phyloP scores from a whole-genome alignment of 2,888 invertebrate species.

The Tinea semifulvella region DNA sequence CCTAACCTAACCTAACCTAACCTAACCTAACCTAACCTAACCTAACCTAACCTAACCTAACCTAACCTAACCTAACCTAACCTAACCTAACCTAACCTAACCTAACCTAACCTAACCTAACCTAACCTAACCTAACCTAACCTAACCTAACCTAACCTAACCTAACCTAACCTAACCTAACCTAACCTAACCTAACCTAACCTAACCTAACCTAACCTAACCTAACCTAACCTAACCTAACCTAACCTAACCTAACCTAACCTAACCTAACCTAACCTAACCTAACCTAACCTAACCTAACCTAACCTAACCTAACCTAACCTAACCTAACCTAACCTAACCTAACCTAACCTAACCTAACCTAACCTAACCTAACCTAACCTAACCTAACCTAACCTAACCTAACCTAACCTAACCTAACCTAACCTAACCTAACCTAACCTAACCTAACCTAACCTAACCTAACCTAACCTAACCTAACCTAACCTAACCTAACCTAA shows the following conservation, averaged over 20 bases:
- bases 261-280: constrained; percentile 10
- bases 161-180: not conserved
- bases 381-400: constrained; percentile 10
- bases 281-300: constrained; percentile 10
- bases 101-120: constrained; percentile 10
- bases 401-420: constrained; percentile 10
- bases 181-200: constrained; percentile 12
- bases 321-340: constrained; percentile 10
- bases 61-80: constrained; percentile 10
- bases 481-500: not conserved
- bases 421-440: constrained; percentile 10
- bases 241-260: constrained; percentile 9
- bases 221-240: constrained; percentile 12
- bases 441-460: constrained; percentile 10
- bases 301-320: constrained; percentile 10
- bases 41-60: constrained; percentile 10
- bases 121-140: constrained; percentile 10
- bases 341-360: constrained; percentile 10
- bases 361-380: constrained; percentile 10
- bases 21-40: constrained; percentile 10
- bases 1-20: constrained; percentile 10
- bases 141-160: not conserved
- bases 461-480: constrained; percentile 10
- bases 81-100: constrained; percentile 10
- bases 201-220: constrained; percentile 12